Evolutionary conservation across 2,888 invertebrate species (phyloP).

Genomic region (Plagodis pulveraria): DNA sequence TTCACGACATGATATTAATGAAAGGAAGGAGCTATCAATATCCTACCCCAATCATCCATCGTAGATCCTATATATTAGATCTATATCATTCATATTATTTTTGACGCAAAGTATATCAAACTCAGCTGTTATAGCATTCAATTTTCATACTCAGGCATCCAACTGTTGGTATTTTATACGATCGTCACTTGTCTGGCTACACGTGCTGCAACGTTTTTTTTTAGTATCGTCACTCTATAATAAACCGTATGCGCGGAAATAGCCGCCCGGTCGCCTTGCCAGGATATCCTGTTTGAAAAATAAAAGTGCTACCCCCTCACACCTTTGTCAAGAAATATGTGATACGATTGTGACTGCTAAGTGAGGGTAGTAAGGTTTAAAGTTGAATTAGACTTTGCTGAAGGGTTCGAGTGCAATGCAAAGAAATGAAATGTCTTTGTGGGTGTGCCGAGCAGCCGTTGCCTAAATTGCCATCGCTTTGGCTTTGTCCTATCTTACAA

Average conservation of each 20-base stretch:
- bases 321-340: slow-evolving; percentile 51
- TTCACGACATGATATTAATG: slow-evolving; percentile 12
- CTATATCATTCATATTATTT: too few relatives aligned
- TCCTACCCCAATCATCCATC: too few relatives aligned
- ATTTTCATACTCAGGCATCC: slow-evolving; percentile 8
- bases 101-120: neutral
- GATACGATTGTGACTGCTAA: slow-evolving; percentile 32
- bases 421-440: slow-evolving; percentile 27
- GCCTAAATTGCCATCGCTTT: slow-evolving; percentile 37
- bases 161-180: slow-evolving; percentile 41
- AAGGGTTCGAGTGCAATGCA: slow-evolving; percentile 32
- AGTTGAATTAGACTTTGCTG: slow-evolving; percentile 34
- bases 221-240: slow-evolving; percentile 61
- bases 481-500: slow-evolving; percentile 26
- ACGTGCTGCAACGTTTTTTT: slow-evolving; percentile 72
- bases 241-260: slow-evolving; percentile 73
- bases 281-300: slow-evolving; percentile 82
- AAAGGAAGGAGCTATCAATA: slow-evolving; percentile 1
- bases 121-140: neutral
- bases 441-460: slow-evolving; percentile 31
- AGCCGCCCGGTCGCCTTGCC: slow-evolving; percentile 61
- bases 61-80: too few relatives aligned
- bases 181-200: slow-evolving; percentile 60
- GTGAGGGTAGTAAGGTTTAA: slow-evolving; percentile 34
- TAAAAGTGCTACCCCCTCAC: slow-evolving; percentile 74